Evolutionary conservation across 2,113 vertebrate species (phyloP).

Genomic region (Brachyhypopomus occidentalis): DNA sequence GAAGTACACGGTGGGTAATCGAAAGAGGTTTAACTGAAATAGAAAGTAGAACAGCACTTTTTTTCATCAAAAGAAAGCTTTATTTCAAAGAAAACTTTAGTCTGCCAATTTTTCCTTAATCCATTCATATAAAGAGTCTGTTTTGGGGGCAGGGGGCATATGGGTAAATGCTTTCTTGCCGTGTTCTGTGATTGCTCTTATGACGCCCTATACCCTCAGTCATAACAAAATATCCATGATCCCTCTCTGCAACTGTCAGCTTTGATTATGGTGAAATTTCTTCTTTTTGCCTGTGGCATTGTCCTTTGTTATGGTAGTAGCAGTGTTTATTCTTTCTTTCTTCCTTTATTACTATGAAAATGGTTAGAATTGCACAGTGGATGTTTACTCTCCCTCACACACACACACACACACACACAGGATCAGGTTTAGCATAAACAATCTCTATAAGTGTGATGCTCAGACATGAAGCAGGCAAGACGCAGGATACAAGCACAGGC

Average conservation of each 20-base stretch:
- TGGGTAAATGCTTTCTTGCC: constrained; percentile 11
- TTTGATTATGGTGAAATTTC: constrained; percentile 58
- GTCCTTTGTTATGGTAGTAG: constrained; percentile 50
- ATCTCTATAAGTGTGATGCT: too few relatives aligned
- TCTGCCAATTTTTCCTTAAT: not conserved
- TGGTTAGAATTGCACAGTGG: constrained; percentile 41
- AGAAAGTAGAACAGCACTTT: constrained; percentile 1
- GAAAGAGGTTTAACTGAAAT: not conserved
- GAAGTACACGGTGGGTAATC: not conserved
- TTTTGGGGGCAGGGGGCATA: not conserved
- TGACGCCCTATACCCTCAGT: constrained; percentile 31
- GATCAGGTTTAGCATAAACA: not conserved
- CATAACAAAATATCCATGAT: constrained; percentile 67
- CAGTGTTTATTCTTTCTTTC: constrained; percentile 40
- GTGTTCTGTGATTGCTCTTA: constrained; percentile 29
- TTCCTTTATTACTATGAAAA: constrained; percentile 58
- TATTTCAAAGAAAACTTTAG: not conserved
- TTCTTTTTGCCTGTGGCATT: constrained; percentile 51
- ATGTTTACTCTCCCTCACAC: constrained; percentile 7
- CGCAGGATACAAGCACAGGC: too few relatives aligned
- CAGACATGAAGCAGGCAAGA: too few relatives aligned
- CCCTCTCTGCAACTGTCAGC: constrained; percentile 58
- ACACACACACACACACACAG: not conserved
- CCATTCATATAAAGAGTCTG: not conserved
- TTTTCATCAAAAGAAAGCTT: not conserved